Evolutionary conservation across 2,888 invertebrate genomes (phyloP).

Genomic region (Napeogenes sylphis): DNA sequence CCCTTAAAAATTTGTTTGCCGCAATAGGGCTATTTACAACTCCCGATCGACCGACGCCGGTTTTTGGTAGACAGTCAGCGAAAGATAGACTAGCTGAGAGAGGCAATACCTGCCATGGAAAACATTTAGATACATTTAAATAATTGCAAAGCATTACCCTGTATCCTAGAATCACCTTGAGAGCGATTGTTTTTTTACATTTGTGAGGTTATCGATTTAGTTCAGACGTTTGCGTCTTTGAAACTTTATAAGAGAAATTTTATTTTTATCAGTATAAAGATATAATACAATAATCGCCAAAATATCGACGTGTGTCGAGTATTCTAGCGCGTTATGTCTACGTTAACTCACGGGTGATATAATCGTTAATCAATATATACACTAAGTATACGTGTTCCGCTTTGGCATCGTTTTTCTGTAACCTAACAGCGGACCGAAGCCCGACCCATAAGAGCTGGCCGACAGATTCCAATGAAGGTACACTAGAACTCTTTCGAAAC

Average conservation of each 20-base stretch:
- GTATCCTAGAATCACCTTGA: conserved; percentile 92
- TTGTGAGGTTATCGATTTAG: conserved; percentile 66
- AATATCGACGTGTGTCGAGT: conserved; percentile 40
- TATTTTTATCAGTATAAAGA: conserved; percentile 69
- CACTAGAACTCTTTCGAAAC: background rate
- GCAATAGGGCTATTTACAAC: too few species aligned
- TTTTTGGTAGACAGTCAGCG: conserved; percentile 31
- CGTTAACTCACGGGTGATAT: conserved; percentile 69
- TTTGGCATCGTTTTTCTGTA: conserved; percentile 73
- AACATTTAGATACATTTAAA: conserved; percentile 83
- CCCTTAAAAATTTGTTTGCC: too few species aligned
- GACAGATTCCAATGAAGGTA: background rate
- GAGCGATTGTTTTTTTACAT: conserved; percentile 77
- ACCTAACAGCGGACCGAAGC: conserved; percentile 51
- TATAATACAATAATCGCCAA: conserved; percentile 53
- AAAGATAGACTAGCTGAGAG: conserved; percentile 47
- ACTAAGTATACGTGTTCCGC: conserved; percentile 69
- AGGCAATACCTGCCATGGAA: conserved; percentile 70
- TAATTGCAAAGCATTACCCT: conserved; percentile 96
- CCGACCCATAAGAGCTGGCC: conserved; percentile 38
- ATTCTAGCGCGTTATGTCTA: conserved; percentile 58
- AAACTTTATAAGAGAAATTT: conserved; percentile 65
- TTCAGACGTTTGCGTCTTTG: conserved; percentile 68
- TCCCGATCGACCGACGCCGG: conserved; percentile 23
- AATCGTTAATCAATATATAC: conserved; percentile 64